phyloP scores from a whole-genome alignment of 2,113 vertebrate genomes.

The Hippoglossus stenolepis region DNA sequence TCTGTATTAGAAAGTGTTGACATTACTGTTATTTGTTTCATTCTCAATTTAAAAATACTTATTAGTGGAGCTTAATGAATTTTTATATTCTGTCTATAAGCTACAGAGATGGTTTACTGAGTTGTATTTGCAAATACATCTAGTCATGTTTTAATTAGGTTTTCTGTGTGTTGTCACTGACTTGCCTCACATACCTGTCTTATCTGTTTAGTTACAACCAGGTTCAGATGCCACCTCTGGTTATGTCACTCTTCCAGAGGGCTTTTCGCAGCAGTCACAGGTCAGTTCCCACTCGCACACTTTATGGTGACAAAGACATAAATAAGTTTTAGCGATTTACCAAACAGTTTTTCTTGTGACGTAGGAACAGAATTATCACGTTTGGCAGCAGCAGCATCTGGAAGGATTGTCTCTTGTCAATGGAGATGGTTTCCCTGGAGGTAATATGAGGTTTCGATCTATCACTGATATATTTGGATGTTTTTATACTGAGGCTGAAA shows the following conservation, averaged over 20 bases:
- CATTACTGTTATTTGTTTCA: too few relatives aligned
- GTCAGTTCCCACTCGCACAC: conserved; percentile 68
- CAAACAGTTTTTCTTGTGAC: conserved; percentile 13
- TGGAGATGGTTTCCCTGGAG: conserved; percentile 75
- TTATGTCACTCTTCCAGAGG: conserved; percentile 86
- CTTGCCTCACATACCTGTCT: background rate
- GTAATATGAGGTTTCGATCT: conserved; percentile 36
- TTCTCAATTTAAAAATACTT: too few relatives aligned
- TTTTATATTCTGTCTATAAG: too few relatives aligned
- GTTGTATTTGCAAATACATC: too few relatives aligned
- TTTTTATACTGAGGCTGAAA: too few relatives aligned
- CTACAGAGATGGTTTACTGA: too few relatives aligned
- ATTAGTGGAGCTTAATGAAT: too few relatives aligned
- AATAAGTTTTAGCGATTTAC: background rate
- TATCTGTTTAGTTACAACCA: conserved; percentile 81
- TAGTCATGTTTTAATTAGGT: too few relatives aligned
- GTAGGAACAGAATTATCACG: conserved; percentile 87
- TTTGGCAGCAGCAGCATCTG: conserved; percentile 71
- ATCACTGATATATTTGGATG: too few relatives aligned
- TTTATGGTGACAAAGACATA: background rate
- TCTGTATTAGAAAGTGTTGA: too few relatives aligned
- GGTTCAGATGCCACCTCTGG: conserved; percentile 84
- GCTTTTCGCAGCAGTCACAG: conserved; percentile 87
- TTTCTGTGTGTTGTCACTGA: too few relatives aligned
- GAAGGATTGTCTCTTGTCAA: conserved; percentile 80